Percentiles rank a stretch among this genome's conserved stretches.
These are phyloP conservation scores for Zelleria hepariella DNA, from an alignment of 2,888 invertebrate genomes.

Conservation along the genomic window DNA sequence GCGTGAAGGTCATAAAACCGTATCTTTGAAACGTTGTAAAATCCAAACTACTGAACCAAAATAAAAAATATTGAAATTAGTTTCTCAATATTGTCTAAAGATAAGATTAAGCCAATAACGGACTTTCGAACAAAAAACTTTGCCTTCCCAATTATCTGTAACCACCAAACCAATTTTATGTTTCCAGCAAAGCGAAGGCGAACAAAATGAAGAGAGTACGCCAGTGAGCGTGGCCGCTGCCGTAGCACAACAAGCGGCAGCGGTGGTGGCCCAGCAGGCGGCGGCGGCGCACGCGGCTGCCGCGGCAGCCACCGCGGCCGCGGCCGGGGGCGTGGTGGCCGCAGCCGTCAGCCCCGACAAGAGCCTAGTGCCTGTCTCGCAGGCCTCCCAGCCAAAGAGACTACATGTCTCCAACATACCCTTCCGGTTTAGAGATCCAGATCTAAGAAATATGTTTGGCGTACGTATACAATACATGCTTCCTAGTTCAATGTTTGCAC, in stretches of 20 bases:
- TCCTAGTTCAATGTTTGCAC: not conserved
- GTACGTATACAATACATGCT: constrained; percentile 81
- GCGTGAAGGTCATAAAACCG: no score
- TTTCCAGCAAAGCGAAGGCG: constrained; percentile 56
- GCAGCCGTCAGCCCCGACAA: constrained; percentile 56
- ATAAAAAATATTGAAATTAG: no score
- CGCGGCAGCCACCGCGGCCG: constrained; percentile 35
- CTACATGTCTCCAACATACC: constrained; percentile 99
- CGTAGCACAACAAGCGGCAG: constrained; percentile 51
- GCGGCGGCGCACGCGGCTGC: constrained; percentile 66
- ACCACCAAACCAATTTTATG: not conserved
- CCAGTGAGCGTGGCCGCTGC: constrained; percentile 65
- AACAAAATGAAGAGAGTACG: constrained; percentile 68
- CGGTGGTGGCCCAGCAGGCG: constrained; percentile 52
- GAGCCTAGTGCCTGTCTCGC: constrained; percentile 65
- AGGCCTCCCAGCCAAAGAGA: constrained; percentile 86
- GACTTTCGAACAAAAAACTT: no score
- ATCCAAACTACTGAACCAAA: no score
- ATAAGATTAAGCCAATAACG: no score
- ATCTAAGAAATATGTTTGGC: constrained; percentile 98
- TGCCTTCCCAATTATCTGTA: no score
- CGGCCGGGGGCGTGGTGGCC: constrained; percentile 37
- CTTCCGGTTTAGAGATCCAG: constrained; percentile 99
- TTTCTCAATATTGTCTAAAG: no score
- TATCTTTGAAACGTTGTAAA: no score